These are phyloP conservation scores for Sesia bembeciformis DNA, from an alignment of 2,888 invertebrate species.

Conservation along the genomic window DNA sequence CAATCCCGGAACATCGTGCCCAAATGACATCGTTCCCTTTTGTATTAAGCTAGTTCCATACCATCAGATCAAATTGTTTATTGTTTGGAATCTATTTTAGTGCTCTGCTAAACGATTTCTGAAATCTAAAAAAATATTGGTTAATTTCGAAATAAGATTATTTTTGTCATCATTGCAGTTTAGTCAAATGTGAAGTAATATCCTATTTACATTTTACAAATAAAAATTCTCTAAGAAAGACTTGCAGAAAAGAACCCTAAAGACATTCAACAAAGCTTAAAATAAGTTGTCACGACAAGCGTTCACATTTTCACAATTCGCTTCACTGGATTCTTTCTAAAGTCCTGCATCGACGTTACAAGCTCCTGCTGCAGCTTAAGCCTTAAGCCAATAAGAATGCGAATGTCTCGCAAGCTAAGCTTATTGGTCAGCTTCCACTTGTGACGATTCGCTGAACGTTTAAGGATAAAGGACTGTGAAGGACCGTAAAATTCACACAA, in stretches of 20 bases:
- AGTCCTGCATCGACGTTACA: not conserved
- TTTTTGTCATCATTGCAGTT: too few relatives aligned
- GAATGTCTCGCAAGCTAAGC: not conserved
- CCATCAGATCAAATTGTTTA: slow-evolving; percentile 35
- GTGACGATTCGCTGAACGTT: not conserved
- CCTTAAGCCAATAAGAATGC: not conserved
- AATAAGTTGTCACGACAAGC: too few relatives aligned
- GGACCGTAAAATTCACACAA: too few relatives aligned
- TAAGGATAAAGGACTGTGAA: too few relatives aligned
- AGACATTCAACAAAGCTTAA: too few relatives aligned
- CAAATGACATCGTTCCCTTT: slow-evolving; percentile 22
- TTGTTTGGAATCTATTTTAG: slow-evolving; percentile 22
- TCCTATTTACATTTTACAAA: too few relatives aligned
- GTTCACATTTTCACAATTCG: not conserved
- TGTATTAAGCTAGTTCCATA: not conserved
- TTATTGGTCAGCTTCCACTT: not conserved
- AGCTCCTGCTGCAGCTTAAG: not conserved
- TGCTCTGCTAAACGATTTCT: too few relatives aligned
- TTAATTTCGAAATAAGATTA: too few relatives aligned
- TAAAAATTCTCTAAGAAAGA: too few relatives aligned
- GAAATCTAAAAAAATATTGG: too few relatives aligned
- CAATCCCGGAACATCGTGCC: slow-evolving; percentile 12
- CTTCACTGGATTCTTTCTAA: not conserved
- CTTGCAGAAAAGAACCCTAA: too few relatives aligned
- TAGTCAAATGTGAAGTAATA: too few relatives aligned